Base-by-base conservation (phyloP, 1,140 invertebrate species). In the Pomacea maculata region DNA sequence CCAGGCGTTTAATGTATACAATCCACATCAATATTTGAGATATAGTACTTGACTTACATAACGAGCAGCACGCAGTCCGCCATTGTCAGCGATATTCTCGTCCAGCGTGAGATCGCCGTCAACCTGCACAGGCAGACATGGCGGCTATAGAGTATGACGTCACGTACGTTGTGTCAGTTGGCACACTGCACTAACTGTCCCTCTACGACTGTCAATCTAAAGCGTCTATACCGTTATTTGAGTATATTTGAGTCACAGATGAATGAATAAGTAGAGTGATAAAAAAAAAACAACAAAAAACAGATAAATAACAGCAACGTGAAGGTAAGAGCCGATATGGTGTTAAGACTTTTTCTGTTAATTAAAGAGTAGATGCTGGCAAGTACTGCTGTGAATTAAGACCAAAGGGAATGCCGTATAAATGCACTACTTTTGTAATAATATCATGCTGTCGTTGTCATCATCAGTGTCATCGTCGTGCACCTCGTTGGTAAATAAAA, bases 51-150 rank as follows among this genome's bases (percentile, higher is more conserved):
- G 68, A 89, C 89, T 88, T 86, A 92, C 91, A 80, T 97, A 94
- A 90, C 95, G 98, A 0, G 97, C 96, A 1, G 96, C 96, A 88
- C 97, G 96, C 0, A 98, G 91, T 0, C 97, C 97, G 10, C 97
- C 97, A 91, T 98, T 98, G 87, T 98, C 97, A 1, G 97, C 97
- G 79, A 98, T 97, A 88, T 98, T 98, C 90, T 98, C 97, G 70
- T 92, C 92, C 61, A 89, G 61, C 19, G 89, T 90, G 45, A 84
- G 83, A 57, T 85, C 72, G 7, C 73, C 73, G 19, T 75, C 55
- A 17, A 75, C 73, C 73, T 75, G 73, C 8, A 75, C 57, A 61
- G 8, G 1, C 11, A 11, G 57, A 61, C 11, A 61, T 61, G 11
- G 15, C 1, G 15, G 1, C 11, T 8, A 2, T 11, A 17, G 57